Base-by-base conservation (phyloP, 2,113 vertebrate genomes). In the Micromys minutus region DNA sequence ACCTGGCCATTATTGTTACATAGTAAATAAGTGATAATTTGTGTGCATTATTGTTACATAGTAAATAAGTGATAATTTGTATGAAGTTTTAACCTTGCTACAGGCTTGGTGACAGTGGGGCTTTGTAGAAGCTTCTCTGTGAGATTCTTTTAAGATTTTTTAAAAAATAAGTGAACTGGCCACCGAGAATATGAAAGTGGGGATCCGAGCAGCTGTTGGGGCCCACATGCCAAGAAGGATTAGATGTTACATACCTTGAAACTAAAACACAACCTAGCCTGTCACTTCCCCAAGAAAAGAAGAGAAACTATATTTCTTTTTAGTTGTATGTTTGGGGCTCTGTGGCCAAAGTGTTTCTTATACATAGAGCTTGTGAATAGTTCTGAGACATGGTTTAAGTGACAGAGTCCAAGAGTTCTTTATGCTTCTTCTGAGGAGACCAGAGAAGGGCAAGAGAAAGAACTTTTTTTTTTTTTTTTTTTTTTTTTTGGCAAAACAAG, bases 231-330 rank as follows among this genome's bases (percentile, higher is more conserved):
- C 16, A 3, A n/a, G 10, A 12, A 52, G 59, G 79, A 71, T 85
- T 77, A 47, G 31, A 42, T 77, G 76, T 72, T 91, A 91, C n/a
- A n/a, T n/a, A n/a, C n/a, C n/a, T n/a, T n/a, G n/a, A n/a, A 45
- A 5, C 63, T 36, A 80, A 36, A 34, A 65, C 71, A 76, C 4
- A 57, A 67, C 47, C 17, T 29, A 85, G 47, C 16, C 34, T 71
- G 2, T 74, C 55, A 84, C 91, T n/a, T 52, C 11, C 55, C 74
- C 86, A 50, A 96, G 57, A 90, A 57, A 93, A 89, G 89, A 4
- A 85, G 42, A 42, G 52, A 93, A 77, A 69, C 10, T 71, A 1
- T 24, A 31, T 69, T 84, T 93, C 76, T 92, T 9, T 81, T 85
- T 83, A 59, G 52, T 22, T 84, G 5, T 65, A 22, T 92, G 59